Base-by-base conservation (phyloP, 2,888 invertebrate genomes). In the Eristalis tenax region DNA sequence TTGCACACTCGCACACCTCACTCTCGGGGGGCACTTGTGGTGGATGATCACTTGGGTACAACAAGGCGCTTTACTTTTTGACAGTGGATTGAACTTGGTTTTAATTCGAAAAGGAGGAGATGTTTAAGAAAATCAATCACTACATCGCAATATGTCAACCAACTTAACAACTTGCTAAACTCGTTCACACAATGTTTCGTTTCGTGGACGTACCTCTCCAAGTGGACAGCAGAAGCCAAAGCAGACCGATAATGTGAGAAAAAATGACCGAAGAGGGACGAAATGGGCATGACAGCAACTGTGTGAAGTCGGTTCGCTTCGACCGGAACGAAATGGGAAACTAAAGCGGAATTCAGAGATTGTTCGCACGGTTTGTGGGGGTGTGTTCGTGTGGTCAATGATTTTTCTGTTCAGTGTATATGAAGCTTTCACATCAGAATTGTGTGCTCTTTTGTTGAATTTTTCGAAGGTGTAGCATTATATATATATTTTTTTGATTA, bases 151-250 rank as follows among this genome's bases (percentile, higher is more conserved):
- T 87, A 87, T 83, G 87, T 83, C 83, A 87, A 87, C 87, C 87
- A 87, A 87, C 87, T 87, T 83, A 87, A 87, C 87, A 87, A 87
- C 87, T 87, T 87, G 87, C 87, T 87, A 87, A 87, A 87, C 87
- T 83, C 79, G 87, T 83, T 80, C 87, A 74, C 69, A 75, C 71
- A 71, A 63, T 11, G 83, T 83, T 87, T 76, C 83, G 75, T 76
- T 87, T 83, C 65, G 75, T 35, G 35, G 57, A 35, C 18, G 76
- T 79, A 83, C 83, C 71, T 4, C 50, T 63, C 71, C 32, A 78
- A 73, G 73, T 73, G 74, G 75, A 66, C 69, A 38, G 71, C 18
- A n/a, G 50, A 50, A 50, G 18, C 50, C 18, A 1, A 15, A 43
- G 43, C 15, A 15, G 43, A 40, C 38, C 38, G 38, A 32, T 32